A percentile compares a stretch with the other conserved stretches of the same genome.
Evolutionary conservation across 2,888 invertebrate species (phyloP).

Genomic region (Habroteleia sp.): DNA sequence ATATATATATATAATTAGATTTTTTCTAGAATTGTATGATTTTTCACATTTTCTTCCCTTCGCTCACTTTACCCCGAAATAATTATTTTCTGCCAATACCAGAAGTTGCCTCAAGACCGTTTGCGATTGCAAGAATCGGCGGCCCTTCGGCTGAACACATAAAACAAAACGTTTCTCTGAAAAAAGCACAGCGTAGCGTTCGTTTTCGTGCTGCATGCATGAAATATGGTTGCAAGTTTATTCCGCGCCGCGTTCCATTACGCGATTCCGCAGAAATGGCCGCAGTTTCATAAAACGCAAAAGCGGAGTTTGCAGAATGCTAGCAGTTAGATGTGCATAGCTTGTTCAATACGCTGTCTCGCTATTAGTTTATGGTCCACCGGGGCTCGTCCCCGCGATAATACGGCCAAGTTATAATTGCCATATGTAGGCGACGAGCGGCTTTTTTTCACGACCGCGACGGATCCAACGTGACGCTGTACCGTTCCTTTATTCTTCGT

Average conservation of each 20-base stretch:
- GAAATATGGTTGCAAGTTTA: neutral
- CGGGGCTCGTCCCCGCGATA: slow-evolving; percentile 68
- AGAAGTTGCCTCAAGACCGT: no score
- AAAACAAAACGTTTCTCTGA: neutral
- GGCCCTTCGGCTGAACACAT: no score
- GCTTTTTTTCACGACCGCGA: slow-evolving; percentile 20
- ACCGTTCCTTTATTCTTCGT: slow-evolving; percentile 37
- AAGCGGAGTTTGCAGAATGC: neutral
- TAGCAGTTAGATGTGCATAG: neutral
- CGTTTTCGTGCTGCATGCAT: neutral
- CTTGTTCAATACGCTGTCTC: neutral
- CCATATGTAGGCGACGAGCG: slow-evolving; percentile 58
- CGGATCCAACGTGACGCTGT: slow-evolving; percentile 24
- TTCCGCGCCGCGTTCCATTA: neutral
- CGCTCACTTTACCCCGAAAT: no score
- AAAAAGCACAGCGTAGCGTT: neutral
- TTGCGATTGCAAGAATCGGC: no score
- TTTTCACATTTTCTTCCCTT: no score
- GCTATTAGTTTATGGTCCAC: slow-evolving; percentile 69
- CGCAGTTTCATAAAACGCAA: neutral
- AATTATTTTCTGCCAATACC: no score
- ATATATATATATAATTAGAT: no score
- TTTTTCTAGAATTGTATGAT: no score
- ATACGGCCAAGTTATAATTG: slow-evolving; percentile 69
- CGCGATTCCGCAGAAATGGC: neutral